phyloP scores from a whole-genome alignment of 2,113 vertebrate genomes.

The Turdus rufiventris region DNA sequence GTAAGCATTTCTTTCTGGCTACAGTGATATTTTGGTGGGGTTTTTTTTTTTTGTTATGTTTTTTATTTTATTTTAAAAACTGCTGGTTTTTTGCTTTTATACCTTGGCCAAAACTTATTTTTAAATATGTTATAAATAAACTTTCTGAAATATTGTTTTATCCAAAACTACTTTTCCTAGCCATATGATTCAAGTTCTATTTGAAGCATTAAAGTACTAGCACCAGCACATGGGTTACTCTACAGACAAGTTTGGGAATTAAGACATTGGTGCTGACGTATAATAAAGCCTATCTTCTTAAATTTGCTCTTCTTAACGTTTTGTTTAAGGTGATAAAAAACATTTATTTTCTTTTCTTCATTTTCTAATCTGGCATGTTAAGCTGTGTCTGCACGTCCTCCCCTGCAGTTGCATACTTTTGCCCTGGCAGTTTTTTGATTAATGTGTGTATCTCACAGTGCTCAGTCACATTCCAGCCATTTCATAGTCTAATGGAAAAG shows the following conservation, averaged over 20 bases:
- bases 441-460: conserved; percentile 18
- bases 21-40: no score
- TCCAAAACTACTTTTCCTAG: not conserved
- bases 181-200: not conserved
- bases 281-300: not conserved
- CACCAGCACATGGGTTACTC: not conserved
- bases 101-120: not conserved
- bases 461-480: conserved; percentile 30
- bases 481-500: conserved; percentile 44
- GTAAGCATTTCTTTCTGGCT: not conserved
- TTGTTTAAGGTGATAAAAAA: not conserved
- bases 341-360: not conserved
- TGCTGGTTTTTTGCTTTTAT: not conserved
- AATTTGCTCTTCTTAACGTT: not conserved
- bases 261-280: not conserved
- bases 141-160: not conserved
- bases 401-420: conserved; percentile 53
- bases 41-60: not conserved
- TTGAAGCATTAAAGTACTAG: not conserved
- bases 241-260: not conserved
- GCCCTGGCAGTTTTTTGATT: conserved; percentile 58
- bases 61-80: not conserved
- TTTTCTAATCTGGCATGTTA: conserved; percentile 45
- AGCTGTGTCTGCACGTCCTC: conserved; percentile 49
- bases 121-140: not conserved